Conservation (phyloP, 2,797 vertebrate species). For the Protonibea diacanthus region DNA sequence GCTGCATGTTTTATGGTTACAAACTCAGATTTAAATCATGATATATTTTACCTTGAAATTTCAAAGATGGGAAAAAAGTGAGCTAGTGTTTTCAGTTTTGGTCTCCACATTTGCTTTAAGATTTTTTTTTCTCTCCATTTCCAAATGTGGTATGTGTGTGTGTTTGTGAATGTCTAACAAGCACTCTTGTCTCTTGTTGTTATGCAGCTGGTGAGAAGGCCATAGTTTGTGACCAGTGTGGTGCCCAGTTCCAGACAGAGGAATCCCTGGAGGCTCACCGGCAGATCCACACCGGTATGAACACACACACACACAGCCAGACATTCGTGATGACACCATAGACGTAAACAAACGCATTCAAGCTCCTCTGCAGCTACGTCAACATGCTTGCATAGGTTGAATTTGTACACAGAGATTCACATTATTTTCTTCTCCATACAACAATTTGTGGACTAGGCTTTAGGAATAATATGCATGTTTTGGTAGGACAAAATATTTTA, state of each 20-base stretch:
- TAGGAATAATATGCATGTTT: neutral
- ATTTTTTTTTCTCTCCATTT: neutral
- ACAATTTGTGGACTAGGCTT: neutral
- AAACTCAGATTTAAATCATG: neutral
- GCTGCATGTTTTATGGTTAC: neutral
- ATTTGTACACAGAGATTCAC: neutral
- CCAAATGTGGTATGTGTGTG: neutral
- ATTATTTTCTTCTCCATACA: neutral
- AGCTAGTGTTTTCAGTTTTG: neutral
- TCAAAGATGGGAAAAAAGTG: too few relatives aligned
- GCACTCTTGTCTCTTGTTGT: conserved; percentile 52
- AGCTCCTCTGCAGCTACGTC: neutral
- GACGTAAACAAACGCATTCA: conserved; percentile 32
- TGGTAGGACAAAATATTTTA: neutral
- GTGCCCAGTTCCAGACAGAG: conserved; percentile 97
- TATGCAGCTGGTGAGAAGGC: conserved; percentile 94
- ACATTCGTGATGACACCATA: conserved; percentile 25
- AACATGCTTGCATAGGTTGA: conserved; percentile 6
- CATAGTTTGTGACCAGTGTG: conserved; percentile 98
- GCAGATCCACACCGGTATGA: conserved; percentile 95
- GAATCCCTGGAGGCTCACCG: conserved; percentile 96
- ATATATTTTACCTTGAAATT: neutral
- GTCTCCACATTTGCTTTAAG: neutral
- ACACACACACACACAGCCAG: conserved; percentile 3
- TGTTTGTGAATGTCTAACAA: conserved; percentile 22